Percentiles rank a stretch among this genome's conserved stretches.
phyloP scores from a whole-genome alignment of 1,140 invertebrate genomes.

The Magallana ariakensis region DNA sequence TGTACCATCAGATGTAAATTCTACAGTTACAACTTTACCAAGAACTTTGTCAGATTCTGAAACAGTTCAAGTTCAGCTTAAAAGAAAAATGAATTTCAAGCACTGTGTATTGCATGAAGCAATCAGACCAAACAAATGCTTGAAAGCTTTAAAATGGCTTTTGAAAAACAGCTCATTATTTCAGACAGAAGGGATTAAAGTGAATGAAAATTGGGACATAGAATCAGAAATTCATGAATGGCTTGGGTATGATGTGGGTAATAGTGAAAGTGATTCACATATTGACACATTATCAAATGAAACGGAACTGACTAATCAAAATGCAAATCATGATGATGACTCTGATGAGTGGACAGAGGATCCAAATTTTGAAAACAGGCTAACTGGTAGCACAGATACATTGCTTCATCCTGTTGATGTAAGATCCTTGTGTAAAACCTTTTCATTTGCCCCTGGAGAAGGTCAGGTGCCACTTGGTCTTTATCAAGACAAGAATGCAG shows the following conservation, averaged over 20 bases:
- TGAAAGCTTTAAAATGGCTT: conserved; percentile 45
- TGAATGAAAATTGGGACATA: too few species aligned
- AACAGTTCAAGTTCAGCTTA: conserved; percentile 50
- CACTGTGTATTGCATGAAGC: conserved; percentile 15
- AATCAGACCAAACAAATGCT: conserved; percentile 34
- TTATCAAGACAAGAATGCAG: conserved; percentile 52
- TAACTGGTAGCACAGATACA: too few species aligned
- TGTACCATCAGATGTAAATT: conserved; percentile 57
- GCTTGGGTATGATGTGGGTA: too few species aligned
- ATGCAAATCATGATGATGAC: too few species aligned
- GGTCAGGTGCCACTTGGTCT: conserved; percentile 41
- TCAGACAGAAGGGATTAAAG: conserved; percentile 55
- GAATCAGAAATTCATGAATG: too few species aligned
- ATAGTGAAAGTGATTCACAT: too few species aligned
- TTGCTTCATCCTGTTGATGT: too few species aligned
- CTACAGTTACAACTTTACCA: conserved; percentile 52
- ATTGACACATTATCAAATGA: too few species aligned
- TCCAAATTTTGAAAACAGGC: too few species aligned
- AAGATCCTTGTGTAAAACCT: too few species aligned
- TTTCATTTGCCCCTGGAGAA: conserved; percentile 26
- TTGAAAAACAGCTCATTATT: conserved; percentile 56
- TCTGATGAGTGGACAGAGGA: too few species aligned
- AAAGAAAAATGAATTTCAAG: conserved; percentile 47
- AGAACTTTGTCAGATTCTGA: conserved; percentile 38
- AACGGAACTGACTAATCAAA: too few species aligned